phyloP scores from a whole-genome alignment of 2,888 invertebrate species.

The Onthophagus sagittarius region DNA sequence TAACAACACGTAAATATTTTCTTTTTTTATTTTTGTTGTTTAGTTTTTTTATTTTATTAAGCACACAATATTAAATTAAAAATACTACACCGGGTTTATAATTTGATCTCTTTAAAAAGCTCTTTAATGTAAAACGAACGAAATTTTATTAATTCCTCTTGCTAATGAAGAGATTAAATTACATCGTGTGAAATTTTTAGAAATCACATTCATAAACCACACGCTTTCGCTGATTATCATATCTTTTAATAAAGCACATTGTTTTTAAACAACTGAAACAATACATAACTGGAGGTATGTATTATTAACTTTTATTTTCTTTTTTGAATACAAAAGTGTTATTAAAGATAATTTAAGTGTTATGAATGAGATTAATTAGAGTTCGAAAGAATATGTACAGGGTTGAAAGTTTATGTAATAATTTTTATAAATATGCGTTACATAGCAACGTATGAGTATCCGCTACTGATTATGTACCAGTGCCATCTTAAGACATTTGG shows the following conservation, averaged over 20 bases:
- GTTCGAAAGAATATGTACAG: too few relatives aligned
- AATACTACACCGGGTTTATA: background rate
- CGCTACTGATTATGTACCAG: too few relatives aligned
- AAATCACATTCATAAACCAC: background rate
- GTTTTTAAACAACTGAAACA: background rate
- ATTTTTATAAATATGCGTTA: too few relatives aligned
- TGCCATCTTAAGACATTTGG: too few relatives aligned
- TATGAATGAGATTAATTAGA: too few relatives aligned
- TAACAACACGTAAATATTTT: conserved; percentile 61
- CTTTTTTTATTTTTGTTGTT: conserved; percentile 42
- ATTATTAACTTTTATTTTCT: background rate
- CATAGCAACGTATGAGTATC: too few relatives aligned
- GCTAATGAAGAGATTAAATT: too few relatives aligned
- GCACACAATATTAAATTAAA: background rate
- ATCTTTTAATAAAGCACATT: background rate
- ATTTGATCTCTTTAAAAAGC: too few relatives aligned
- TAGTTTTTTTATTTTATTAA: conserved; percentile 2
- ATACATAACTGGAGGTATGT: background rate
- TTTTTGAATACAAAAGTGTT: background rate
- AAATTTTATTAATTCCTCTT: too few relatives aligned
- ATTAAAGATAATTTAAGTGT: too few relatives aligned
- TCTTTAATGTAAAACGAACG: too few relatives aligned
- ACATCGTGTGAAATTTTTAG: background rate
- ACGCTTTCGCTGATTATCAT: background rate
- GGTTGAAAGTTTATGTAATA: too few relatives aligned